A percentile compares a stretch with the other conserved stretches of the same genome.
These are phyloP conservation scores for Andrena bucephala DNA, from an alignment of 2,888 invertebrate species.

Conservation along the genomic window DNA sequence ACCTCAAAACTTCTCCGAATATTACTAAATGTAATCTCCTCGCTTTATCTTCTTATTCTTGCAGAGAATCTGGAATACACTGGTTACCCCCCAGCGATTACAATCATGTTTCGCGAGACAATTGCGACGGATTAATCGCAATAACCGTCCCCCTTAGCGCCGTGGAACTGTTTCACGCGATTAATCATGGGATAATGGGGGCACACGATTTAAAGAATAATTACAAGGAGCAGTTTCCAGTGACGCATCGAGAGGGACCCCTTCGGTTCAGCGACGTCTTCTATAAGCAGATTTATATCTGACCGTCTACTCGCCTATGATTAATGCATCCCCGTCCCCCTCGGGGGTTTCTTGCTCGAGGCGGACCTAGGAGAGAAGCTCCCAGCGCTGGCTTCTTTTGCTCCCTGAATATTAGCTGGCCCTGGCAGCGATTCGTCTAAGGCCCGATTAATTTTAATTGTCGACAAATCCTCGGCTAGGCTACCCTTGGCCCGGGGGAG, in stretches of 20 bases:
- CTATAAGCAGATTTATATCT: slow-evolving; percentile 53
- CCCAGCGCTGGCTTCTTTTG: not conserved
- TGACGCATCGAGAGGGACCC: slow-evolving; percentile 23
- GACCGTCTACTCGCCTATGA: slow-evolving; percentile 46
- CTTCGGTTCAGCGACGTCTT: slow-evolving; percentile 27
- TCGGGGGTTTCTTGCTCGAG: slow-evolving; percentile 19
- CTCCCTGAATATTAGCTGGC: slow-evolving; percentile 42
- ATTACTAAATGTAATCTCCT: no score
- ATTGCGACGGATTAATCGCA: not conserved
- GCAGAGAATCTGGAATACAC: not conserved
- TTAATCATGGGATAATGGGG: slow-evolving; percentile 54
- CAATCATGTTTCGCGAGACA: slow-evolving; percentile 16
- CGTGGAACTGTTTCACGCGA: not conserved
- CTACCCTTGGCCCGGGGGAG: slow-evolving; percentile 22
- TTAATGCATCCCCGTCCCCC: slow-evolving; percentile 47
- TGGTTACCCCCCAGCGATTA: not conserved
- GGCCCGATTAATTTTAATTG: slow-evolving; percentile 79
- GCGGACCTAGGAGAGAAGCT: slow-evolving; percentile 20
- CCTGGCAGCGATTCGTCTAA: slow-evolving; percentile 35
- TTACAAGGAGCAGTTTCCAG: slow-evolving; percentile 12
- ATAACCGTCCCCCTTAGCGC: not conserved
- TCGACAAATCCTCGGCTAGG: slow-evolving; percentile 70
- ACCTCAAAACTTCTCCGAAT: no score
- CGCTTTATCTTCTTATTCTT: no score
- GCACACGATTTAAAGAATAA: not conserved